Percentiles rank a stretch among this genome's conserved stretches.
Conservation (phyloP, 2,888 invertebrate genomes). For the Pinctada fucata region DNA sequence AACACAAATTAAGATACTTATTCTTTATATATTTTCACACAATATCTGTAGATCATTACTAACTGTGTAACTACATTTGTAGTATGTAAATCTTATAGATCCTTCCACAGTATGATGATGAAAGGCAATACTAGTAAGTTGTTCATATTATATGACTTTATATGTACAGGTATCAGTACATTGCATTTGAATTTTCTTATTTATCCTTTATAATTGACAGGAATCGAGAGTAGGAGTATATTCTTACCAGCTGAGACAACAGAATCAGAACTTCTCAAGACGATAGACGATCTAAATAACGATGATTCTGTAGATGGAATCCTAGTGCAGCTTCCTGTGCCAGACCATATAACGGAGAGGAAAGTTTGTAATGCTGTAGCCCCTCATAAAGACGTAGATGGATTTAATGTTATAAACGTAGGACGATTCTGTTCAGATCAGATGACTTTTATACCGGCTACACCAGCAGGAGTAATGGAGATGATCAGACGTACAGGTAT, state of each 20-base stretch:
- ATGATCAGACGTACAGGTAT: constrained; percentile 83
- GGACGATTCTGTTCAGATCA: constrained; percentile 81
- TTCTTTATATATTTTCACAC: too few species aligned
- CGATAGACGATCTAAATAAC: constrained; percentile 81
- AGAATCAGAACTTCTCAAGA: constrained; percentile 83
- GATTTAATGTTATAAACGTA: constrained; percentile 90
- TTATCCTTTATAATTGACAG: constrained; percentile 47
- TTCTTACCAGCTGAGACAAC: constrained; percentile 81
- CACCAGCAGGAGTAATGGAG: constrained; percentile 85
- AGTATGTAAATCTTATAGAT: too few species aligned
- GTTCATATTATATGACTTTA: too few species aligned
- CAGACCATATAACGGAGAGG: constrained; percentile 83
- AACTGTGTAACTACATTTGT: too few species aligned
- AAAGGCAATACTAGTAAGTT: too few species aligned
- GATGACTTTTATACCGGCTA: constrained; percentile 84
- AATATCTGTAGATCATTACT: too few species aligned
- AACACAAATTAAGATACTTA: too few species aligned
- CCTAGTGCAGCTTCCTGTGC: constrained; percentile 86
- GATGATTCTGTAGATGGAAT: constrained; percentile 88
- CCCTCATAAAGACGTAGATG: constrained; percentile 93
- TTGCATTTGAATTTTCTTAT: background rate
- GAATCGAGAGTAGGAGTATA: constrained; percentile 82
- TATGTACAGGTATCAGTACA: too few species aligned
- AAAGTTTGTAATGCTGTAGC: constrained; percentile 88
- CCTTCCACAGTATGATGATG: too few species aligned